phyloP scores from a whole-genome alignment of 2,888 invertebrate genomes.

The Harpalus rufipes region DNA sequence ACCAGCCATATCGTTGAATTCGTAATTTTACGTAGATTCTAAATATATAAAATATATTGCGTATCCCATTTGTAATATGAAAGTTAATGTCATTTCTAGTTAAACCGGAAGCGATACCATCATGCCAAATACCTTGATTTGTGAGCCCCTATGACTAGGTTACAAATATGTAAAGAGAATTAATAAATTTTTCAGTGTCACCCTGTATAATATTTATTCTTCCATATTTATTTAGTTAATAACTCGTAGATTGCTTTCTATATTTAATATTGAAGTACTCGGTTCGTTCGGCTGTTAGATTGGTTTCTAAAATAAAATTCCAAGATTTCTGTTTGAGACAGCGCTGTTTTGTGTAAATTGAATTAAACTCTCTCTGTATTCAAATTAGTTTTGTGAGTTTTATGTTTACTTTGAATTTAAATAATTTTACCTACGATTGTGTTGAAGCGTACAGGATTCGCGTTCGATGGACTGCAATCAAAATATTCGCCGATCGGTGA shows the following conservation, averaged over 20 bases:
- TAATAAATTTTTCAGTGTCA: no score
- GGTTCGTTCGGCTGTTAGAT: not conserved
- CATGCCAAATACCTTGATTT: no score
- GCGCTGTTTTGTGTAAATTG: constrained; percentile 34
- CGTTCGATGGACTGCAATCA: not conserved
- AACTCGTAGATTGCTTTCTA: not conserved
- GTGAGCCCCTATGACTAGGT: no score
- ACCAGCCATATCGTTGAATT: no score
- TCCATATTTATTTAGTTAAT: no score
- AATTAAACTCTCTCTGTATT: constrained; percentile 38
- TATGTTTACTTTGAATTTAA: constrained; percentile 42
- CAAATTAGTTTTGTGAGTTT: constrained; percentile 38
- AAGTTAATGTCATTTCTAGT: no score
- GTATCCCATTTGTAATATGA: no score
- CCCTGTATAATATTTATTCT: no score
- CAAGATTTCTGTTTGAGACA: constrained; percentile 12
- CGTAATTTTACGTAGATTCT: no score
- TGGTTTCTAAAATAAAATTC: not conserved
- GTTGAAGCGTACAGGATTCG: not conserved
- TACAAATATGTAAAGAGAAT: no score
- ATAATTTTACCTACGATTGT: constrained; percentile 39
- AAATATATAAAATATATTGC: no score
- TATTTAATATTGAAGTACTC: not conserved
- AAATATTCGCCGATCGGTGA: constrained; percentile 4
- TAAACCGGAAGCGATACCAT: no score